Evolutionary conservation across 2,797 vertebrate species (phyloP).

Genomic region (Myoxocephalus aenaeus): DNA sequence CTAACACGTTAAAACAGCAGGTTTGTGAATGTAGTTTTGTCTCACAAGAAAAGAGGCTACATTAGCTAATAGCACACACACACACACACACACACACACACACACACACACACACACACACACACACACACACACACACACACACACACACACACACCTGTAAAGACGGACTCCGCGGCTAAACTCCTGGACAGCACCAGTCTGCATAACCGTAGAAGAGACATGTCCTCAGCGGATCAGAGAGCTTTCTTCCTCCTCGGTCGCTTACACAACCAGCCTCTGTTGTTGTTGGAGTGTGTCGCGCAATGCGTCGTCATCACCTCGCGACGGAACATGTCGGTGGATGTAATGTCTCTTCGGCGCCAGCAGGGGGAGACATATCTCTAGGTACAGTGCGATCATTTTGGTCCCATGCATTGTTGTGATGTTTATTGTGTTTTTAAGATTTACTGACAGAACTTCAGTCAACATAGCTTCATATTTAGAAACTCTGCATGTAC

Average conservation of each 20-base stretch:
- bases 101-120: neutral
- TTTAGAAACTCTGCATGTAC: neutral
- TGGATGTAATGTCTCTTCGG: neutral
- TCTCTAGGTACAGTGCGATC: neutral
- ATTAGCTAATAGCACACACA: neutral
- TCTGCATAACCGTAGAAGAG: constrained; percentile 38
- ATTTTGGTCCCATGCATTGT: neutral
- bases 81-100: neutral
- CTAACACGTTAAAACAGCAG: neutral
- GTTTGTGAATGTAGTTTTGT: neutral
- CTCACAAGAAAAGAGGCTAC: neutral
- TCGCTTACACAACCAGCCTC: constrained; percentile 41
- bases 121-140: neutral
- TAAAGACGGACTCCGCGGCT: constrained; percentile 21
- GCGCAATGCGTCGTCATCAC: constrained; percentile 46
- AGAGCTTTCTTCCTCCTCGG: neutral
- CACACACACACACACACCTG: constrained; percentile 59
- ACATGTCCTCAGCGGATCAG: constrained; percentile 54
- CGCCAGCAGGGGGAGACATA: constrained; percentile 37
- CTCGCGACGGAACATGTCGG: neutral
- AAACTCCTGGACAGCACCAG: constrained; percentile 14
- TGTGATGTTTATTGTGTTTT: neutral
- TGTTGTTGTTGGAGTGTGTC: constrained; percentile 26
- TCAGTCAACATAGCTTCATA: neutral
- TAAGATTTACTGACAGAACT: neutral